A percentile compares a stretch with the other conserved stretches of the same genome.
phyloP scores from a whole-genome alignment of 2,888 invertebrate genomes.

The Clusia tigrina region DNA sequence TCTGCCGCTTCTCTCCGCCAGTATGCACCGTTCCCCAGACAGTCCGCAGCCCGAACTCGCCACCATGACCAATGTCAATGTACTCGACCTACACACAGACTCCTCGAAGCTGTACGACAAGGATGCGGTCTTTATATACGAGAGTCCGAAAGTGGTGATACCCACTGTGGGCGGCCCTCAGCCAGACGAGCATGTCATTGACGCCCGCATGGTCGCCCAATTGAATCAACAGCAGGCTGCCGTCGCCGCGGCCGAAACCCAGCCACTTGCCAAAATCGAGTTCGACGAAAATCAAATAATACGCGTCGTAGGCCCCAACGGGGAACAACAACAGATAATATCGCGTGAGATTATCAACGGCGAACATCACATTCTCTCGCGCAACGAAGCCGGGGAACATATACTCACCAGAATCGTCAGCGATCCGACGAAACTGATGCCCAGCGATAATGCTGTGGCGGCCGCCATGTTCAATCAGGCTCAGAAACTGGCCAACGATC shows the following conservation, averaged over 20 bases:
- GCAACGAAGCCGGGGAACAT: conserved; percentile 65
- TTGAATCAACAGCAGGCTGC: conserved; percentile 45
- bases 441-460: conserved; percentile 60
- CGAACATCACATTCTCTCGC: conserved; percentile 64
- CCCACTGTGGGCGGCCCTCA: conserved; percentile 43
- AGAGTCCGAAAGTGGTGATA: conserved; percentile 60
- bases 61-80: conserved; percentile 88
- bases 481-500: conserved; percentile 60
- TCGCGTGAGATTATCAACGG: conserved; percentile 65
- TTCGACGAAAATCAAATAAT: conserved; percentile 65
- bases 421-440: conserved; percentile 63
- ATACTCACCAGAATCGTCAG: conserved; percentile 64
- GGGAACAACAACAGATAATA: conserved; percentile 64
- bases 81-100: conserved; percentile 72
- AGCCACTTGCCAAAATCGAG: conserved; percentile 63
- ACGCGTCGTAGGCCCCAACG: conserved; percentile 64
- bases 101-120: conserved; percentile 63
- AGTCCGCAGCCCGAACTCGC: conserved; percentile 80
- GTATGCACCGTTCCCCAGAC: conserved; percentile 66
- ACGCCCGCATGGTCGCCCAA: conserved; percentile 62
- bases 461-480: conserved; percentile 63
- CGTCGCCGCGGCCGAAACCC: conserved; percentile 47
- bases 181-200: conserved; percentile 61
- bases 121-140: conserved; percentile 63
- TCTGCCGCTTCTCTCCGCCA: conserved; percentile 55